Percentiles rank a stretch among this genome's conserved stretches.
Evolutionary conservation across 2,888 invertebrate genomes (phyloP).

Genomic region (Thumatha senex): DNA sequence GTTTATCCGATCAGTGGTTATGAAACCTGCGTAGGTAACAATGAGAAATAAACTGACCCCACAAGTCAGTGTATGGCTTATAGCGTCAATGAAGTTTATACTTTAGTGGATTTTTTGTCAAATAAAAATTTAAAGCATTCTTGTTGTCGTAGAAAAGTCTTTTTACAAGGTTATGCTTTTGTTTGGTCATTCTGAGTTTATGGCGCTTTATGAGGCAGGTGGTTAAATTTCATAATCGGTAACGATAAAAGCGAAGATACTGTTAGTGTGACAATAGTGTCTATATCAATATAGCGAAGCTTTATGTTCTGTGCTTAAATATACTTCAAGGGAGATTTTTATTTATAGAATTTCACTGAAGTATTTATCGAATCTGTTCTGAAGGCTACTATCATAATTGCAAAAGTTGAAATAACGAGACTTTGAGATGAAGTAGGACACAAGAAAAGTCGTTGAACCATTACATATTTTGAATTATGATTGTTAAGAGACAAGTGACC

Average conservation of each 20-base stretch:
- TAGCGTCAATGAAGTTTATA: slow-evolving; percentile 34
- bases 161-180: slow-evolving; percentile 29
- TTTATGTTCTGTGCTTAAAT: too few species aligned
- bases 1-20: slow-evolving; percentile 20
- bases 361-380: too few species aligned
- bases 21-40: slow-evolving; percentile 33
- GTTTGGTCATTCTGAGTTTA: slow-evolving; percentile 9
- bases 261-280: background rate
- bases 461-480: too few species aligned
- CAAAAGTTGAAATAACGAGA: too few species aligned
- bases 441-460: too few species aligned
- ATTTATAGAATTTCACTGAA: too few species aligned
- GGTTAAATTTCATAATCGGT: slow-evolving; percentile 4
- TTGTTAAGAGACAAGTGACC: too few species aligned
- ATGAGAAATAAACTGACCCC: slow-evolving; percentile 30
- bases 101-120: slow-evolving; percentile 31
- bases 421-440: too few species aligned
- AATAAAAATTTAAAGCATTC: slow-evolving; percentile 36
- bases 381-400: too few species aligned
- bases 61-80: slow-evolving; percentile 28
- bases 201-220: background rate
- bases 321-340: too few species aligned
- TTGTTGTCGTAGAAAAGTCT: slow-evolving; percentile 12
- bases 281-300: too few species aligned
- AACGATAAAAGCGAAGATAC: background rate